These are phyloP conservation scores for Calyptomena viridis DNA, from an alignment of 2,113 vertebrate species.

Conservation along the genomic window DNA sequence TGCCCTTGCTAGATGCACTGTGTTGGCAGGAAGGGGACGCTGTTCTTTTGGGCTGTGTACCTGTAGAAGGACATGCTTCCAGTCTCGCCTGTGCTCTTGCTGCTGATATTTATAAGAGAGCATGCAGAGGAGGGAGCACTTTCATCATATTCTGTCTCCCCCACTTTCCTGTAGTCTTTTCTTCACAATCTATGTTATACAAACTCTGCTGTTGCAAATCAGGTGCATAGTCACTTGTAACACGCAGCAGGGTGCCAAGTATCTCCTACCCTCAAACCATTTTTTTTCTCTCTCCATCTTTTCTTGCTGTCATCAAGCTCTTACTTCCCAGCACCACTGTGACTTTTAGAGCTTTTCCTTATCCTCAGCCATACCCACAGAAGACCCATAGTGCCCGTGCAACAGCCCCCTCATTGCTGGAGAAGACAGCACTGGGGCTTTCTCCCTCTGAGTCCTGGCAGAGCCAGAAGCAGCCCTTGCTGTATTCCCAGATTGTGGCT, in stretches of 20 bases:
- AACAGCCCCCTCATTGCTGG: not conserved
- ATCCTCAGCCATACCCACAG: accelerated
- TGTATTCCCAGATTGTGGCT: not conserved
- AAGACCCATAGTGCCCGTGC: not conserved
- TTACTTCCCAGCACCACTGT: not conserved
- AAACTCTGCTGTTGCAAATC: not conserved
- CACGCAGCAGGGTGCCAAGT: not conserved
- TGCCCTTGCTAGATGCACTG: not conserved
- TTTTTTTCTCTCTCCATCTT: not conserved
- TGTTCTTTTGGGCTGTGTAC: not conserved
- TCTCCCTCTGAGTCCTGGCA: not conserved
- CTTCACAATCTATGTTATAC: not conserved
- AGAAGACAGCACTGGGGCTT: not conserved
- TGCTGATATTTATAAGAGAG: not conserved
- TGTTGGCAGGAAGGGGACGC: not conserved
- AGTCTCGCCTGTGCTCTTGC: not conserved
- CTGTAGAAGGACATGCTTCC: not conserved
- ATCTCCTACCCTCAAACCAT: not conserved
- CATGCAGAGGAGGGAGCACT: not conserved
- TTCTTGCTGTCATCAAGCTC: not conserved
- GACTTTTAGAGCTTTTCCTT: not conserved
- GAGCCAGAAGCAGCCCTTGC: not conserved
- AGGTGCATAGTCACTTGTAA: not conserved
- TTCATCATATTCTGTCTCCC: not conserved
- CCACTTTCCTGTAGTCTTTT: not conserved